Evolutionary conservation across 2,797 vertebrate genomes (phyloP).

Genomic region (Phataginus tricuspis): DNA sequence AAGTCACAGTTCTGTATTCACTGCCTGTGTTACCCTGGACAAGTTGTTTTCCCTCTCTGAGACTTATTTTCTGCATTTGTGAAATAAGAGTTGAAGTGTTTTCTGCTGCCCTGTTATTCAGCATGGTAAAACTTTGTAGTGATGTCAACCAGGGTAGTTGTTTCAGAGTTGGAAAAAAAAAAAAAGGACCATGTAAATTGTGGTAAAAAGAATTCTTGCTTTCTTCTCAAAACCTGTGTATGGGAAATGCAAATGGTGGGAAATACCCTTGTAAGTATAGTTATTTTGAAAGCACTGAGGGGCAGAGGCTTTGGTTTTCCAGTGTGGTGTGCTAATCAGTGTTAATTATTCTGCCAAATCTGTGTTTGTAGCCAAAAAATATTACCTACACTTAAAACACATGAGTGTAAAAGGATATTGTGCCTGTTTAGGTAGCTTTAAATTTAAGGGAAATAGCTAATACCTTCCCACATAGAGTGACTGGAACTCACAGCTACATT

Average conservation of each 20-base stretch:
- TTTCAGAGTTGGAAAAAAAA: background rate
- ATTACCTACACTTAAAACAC: background rate
- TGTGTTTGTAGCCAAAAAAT: constrained; percentile 39
- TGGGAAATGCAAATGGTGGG: constrained; percentile 22
- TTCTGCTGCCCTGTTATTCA: background rate
- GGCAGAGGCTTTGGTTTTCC: background rate
- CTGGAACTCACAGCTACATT: background rate
- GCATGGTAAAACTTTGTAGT: background rate
- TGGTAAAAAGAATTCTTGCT: constrained; percentile 41
- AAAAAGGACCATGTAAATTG: background rate
- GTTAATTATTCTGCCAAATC: background rate
- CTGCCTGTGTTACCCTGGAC: background rate
- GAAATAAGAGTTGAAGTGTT: background rate
- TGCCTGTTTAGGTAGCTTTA: background rate
- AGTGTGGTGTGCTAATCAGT: background rate
- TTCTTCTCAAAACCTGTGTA: background rate
- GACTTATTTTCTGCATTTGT: constrained; percentile 4
- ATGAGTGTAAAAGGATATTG: background rate
- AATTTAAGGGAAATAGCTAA: background rate
- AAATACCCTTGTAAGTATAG: constrained; percentile 4
- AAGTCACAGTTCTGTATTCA: background rate
- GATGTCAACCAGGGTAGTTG: background rate
- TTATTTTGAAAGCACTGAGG: constrained; percentile 47
- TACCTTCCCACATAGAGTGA: background rate
- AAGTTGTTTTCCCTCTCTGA: constrained; percentile 29